Conservation (phyloP, 2,113 vertebrate genomes). For the Gnathonemus echidnorhynchus region DNA sequence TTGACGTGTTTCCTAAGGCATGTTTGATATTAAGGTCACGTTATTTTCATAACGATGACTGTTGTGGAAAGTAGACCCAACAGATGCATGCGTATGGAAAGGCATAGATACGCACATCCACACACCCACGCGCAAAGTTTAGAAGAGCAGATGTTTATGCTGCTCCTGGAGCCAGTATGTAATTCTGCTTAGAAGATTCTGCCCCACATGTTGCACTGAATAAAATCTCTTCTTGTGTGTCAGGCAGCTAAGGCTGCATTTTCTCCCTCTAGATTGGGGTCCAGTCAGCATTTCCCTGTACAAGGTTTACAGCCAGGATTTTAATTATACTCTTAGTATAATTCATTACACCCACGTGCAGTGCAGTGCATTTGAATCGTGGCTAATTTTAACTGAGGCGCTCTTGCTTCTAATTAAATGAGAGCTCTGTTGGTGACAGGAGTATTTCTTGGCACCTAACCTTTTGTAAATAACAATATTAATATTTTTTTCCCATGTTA, state of each 20-base stretch:
- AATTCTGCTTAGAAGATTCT: background rate
- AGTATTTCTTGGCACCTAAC: constrained; percentile 8
- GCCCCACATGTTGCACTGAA: background rate
- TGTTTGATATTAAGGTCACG: background rate
- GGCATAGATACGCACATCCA: background rate
- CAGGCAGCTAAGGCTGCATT: background rate
- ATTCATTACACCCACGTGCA: constrained; percentile 18
- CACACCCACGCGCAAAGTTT: background rate
- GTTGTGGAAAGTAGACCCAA: background rate
- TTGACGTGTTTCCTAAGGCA: background rate
- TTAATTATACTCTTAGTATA: constrained; percentile 22
- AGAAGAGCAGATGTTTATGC: background rate
- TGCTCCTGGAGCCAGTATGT: background rate
- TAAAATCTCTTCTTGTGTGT: background rate
- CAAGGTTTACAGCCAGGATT: constrained; percentile 15
- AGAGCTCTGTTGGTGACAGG: background rate
- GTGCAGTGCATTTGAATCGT: background rate
- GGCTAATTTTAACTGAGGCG: background rate
- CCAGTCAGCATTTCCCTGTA: constrained; percentile 15
- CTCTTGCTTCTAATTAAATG: background rate
- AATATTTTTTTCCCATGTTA: constrained; percentile 16
- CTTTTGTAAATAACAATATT: constrained; percentile 25
- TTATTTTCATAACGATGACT: background rate
- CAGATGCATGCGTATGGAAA: background rate
- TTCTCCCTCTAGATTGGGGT: background rate